Evolutionary conservation across 2,797 vertebrate genomes (phyloP), one percentile per base, ranked within the genome.

Genomic region (Helicolenus hilgendorfi): DNA sequence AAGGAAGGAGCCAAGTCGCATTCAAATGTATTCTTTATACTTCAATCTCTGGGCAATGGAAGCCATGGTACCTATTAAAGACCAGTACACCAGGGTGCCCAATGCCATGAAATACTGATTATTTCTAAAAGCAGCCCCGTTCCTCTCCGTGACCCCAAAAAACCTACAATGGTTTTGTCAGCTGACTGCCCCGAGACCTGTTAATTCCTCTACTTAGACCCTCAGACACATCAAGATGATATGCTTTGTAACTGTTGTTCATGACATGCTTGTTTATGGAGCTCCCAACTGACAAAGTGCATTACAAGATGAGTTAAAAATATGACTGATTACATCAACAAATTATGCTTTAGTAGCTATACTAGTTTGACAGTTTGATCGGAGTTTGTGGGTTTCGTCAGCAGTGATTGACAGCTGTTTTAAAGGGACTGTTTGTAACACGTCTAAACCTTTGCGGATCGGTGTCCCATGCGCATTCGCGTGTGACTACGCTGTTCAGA

Each of bases 21-120:
- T 84, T 89, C 45, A 71, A 84, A 86, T 78, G 35, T 59, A 41
- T 67, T 82, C 35, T 81, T 89, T 73, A 65, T 63, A 49, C 71
- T 81, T 84, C 58, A 80, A 78, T 86, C 77, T 81, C 55, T 77
- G 22, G 65, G 72, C 72, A 58, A 79, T 81, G 49, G 41, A 86
- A 79, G 58, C 31, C 55, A 38, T 27, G 2, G 58, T 55, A 58
- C 26, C 53, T 59, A 15, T 84, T 62, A 83, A 92, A 90, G 69
- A 64, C n/a, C 49, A 18, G 63, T 78, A 4, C 86, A 77, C 22
- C 77, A 41, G 75, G 83, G 72, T 11, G 77, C 24, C 62, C 18
- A 0, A 59, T n/a, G 56, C 27, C 69, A 72, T 79, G 65, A 91
- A 89, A 92, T 33, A 65, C 70, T 7, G 10, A 77, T 53, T 35